Evolutionary conservation across 1,140 invertebrate species (phyloP).

Genomic region (Apis cerana): DNA sequence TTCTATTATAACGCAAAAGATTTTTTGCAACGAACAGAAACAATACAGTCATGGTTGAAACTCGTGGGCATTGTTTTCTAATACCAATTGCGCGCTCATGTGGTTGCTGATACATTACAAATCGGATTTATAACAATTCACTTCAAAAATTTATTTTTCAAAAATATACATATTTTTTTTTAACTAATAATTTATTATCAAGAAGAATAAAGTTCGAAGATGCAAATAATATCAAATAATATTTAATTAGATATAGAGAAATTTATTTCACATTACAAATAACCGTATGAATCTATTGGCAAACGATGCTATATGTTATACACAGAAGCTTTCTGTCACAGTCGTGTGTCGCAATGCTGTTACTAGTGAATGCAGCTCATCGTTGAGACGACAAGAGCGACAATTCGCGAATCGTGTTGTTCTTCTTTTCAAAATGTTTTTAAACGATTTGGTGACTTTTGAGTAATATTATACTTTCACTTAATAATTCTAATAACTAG

Average conservation of each 20-base stretch:
- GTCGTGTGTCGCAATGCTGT: slow-evolving; percentile 45
- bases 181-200: slow-evolving; percentile 13
- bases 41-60: slow-evolving; percentile 1
- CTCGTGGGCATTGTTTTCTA: slow-evolving; percentile 24
- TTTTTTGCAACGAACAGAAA: slow-evolving; percentile 2
- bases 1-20: slow-evolving; percentile 7
- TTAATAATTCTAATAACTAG: neutral
- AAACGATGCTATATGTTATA: neutral
- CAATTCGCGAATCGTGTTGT: slow-evolving; percentile 31
- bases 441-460: slow-evolving; percentile 14
- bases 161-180: slow-evolving; percentile 4
- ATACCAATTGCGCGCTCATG: slow-evolving; percentile 6
- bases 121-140: neutral
- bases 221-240: slow-evolving; percentile 15
- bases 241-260: slow-evolving; percentile 24
- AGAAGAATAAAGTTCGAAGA: slow-evolving; percentile 25
- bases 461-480: slow-evolving; percentile 12
- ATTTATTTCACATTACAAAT: slow-evolving; percentile 30
- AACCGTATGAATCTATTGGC: neutral
- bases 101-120: neutral
- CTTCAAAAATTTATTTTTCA: neutral
- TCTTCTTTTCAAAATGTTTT: slow-evolving; percentile 11
- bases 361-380: slow-evolving; percentile 33
- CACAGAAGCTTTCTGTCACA: slow-evolving; percentile 7
- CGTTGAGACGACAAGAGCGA: slow-evolving; percentile 25